Evolutionary conservation across 2,888 invertebrate genomes (phyloP).

Genomic region (Drosophila rellima): DNA sequence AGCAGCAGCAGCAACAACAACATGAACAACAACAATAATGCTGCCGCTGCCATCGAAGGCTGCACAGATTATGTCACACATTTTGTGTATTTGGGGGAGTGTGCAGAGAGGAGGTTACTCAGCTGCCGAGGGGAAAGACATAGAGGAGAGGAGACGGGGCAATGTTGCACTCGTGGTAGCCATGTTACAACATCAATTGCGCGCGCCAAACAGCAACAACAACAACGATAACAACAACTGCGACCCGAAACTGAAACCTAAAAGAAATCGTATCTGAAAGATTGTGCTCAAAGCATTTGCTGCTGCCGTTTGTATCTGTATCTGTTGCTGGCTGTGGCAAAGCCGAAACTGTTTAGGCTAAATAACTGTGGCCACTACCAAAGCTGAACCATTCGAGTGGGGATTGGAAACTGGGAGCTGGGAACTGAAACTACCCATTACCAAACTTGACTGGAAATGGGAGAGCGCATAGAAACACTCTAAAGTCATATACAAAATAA

Average conservation of each 20-base stretch:
- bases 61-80: conserved; percentile 82
- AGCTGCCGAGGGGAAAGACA: conserved; percentile 23
- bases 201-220: conserved; percentile 70
- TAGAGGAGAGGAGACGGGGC: conserved; percentile 33
- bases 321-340: conserved; percentile 47
- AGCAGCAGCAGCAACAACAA: conserved; percentile 19
- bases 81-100: conserved; percentile 75
- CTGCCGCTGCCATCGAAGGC: conserved; percentile 67
- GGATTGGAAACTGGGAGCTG: conserved; percentile 30
- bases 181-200: conserved; percentile 82
- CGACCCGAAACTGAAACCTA: conserved; percentile 66
- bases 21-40: conserved; percentile 15
- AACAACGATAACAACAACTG: conserved; percentile 33
- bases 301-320: conserved; percentile 39
- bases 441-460: conserved; percentile 40
- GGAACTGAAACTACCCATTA: conserved; percentile 34
- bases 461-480: conserved; percentile 14
- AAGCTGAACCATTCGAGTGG: conserved; percentile 54
- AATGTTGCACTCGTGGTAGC: conserved; percentile 82
- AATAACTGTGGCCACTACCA: conserved; percentile 41
- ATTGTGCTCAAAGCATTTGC: conserved; percentile 59
- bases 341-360: conserved; percentile 51
- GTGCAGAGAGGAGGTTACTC: conserved; percentile 29
- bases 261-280: conserved; percentile 79
- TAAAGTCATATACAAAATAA: background rate